phyloP scores from a whole-genome alignment of 2,888 invertebrate species.

The Opisthograptis luteolata region DNA sequence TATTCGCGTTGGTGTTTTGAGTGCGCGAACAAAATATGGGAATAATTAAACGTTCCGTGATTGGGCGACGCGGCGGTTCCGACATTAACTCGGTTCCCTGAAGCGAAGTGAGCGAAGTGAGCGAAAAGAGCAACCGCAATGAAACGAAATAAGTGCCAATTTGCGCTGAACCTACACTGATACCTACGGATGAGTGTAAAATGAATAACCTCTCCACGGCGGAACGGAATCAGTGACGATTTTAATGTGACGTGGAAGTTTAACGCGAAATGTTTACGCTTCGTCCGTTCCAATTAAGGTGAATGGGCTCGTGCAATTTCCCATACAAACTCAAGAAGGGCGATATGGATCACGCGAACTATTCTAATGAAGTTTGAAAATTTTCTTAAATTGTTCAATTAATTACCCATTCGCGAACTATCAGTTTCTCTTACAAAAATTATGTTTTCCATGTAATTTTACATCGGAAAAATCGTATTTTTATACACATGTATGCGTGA shows the following conservation, averaged over 20 bases:
- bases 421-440: no score
- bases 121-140: slow-evolving; percentile 21
- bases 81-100: slow-evolving; percentile 14
- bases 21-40: slow-evolving; percentile 2
- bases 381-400: no score
- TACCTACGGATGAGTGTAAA: no score
- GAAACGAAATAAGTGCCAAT: slow-evolving; percentile 27
- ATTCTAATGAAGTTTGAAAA: no score
- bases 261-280: background rate
- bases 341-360: no score
- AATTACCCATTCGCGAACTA: no score
- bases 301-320: no score
- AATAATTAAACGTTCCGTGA: slow-evolving; percentile 9
- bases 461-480: no score
- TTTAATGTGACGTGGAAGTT: background rate
- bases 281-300: no score
- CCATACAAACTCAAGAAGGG: no score
- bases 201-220: slow-evolving; percentile 15
- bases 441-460: no score
- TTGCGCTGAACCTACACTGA: slow-evolving; percentile 20
- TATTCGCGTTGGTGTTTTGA: background rate
- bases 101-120: slow-evolving; percentile 16
- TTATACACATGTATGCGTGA: no score
- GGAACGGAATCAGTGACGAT: slow-evolving; percentile 18
- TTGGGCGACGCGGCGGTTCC: slow-evolving; percentile 10